Conservation (phyloP, 2,888 invertebrate species). For the Lasioglossum figueresi region DNA sequence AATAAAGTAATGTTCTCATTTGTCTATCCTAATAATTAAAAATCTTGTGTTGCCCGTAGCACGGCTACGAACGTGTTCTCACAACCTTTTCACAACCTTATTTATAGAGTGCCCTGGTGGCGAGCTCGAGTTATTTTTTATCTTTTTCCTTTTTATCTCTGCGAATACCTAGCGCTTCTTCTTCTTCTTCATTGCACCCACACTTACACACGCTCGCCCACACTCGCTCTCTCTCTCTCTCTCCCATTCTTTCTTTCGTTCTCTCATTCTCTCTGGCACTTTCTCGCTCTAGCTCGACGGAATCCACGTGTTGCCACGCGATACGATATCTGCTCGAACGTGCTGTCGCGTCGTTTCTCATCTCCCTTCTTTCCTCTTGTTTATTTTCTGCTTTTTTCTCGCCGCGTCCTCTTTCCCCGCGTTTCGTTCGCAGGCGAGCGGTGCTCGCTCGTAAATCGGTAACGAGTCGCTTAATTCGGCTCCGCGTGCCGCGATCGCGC, state of each 20-base stretch:
- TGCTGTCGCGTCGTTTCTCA: not conserved
- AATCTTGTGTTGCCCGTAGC: constrained; percentile 79
- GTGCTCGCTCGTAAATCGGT: constrained; percentile 57
- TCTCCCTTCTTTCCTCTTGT: not conserved
- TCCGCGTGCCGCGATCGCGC: constrained; percentile 26
- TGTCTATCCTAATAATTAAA: constrained; percentile 73
- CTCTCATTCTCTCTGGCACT: not conserved
- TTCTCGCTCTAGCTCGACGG: not conserved
- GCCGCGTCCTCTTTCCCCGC: constrained; percentile 14
- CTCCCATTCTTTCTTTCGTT: not conserved
- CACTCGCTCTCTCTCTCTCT: not conserved
- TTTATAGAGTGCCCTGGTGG: constrained; percentile 79
- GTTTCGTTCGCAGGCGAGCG: constrained; percentile 26
- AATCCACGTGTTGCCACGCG: constrained; percentile 8
- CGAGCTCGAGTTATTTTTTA: constrained; percentile 67
- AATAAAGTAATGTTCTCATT: constrained; percentile 61
- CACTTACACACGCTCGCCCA: not conserved
- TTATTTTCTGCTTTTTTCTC: not conserved
- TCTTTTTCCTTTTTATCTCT: constrained; percentile 20
- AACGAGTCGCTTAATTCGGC: constrained; percentile 40
- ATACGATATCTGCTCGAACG: constrained; percentile 1
- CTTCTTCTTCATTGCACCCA: not conserved
- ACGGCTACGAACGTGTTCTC: constrained; percentile 81
- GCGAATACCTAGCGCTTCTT: constrained; percentile 6
- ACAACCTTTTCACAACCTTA: constrained; percentile 84